Conservation (phyloP, 2,888 invertebrate species). For the Diarsia dahlii region DNA sequence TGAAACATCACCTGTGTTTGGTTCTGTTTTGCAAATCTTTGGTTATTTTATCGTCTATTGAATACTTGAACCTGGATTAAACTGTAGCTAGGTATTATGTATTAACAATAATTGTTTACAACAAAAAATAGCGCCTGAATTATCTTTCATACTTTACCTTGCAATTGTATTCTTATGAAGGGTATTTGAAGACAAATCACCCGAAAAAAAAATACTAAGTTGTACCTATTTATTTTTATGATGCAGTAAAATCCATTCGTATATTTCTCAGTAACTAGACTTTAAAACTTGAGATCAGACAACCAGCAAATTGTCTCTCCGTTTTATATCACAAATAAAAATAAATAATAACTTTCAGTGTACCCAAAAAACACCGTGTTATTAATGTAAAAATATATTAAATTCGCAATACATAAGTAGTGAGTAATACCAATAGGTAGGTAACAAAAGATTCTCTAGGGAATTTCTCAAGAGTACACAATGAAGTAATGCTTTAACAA, state of each 20-base stretch:
- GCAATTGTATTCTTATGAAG: neutral
- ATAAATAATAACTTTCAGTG: slow-evolving; percentile 18
- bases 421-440: slow-evolving; percentile 13
- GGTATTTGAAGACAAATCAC: too few species aligned
- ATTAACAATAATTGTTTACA: neutral
- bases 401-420: slow-evolving; percentile 35
- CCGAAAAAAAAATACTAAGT: neutral
- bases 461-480: slow-evolving; percentile 22
- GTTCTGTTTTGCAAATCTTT: neutral
- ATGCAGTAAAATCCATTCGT: neutral
- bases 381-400: slow-evolving; percentile 30
- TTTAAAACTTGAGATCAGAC: slow-evolving; percentile 53
- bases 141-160: neutral
- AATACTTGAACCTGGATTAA: neutral
- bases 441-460: slow-evolving; percentile 27
- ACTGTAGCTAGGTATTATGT: neutral
- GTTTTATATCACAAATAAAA: slow-evolving; percentile 52
- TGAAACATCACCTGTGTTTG: slow-evolving; percentile 21
- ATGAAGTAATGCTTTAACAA: slow-evolving; percentile 17
- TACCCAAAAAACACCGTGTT: slow-evolving; percentile 21
- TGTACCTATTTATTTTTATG: too few species aligned
- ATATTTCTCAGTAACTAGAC: slow-evolving; percentile 4
- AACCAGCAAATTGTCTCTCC: slow-evolving; percentile 64
- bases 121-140: neutral
- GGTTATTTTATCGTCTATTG: neutral